A percentile compares a stretch with the other conserved stretches of the same genome.
Conservation (phyloP, 2,888 invertebrate genomes). For the Rugalucina vietnamica region DNA sequence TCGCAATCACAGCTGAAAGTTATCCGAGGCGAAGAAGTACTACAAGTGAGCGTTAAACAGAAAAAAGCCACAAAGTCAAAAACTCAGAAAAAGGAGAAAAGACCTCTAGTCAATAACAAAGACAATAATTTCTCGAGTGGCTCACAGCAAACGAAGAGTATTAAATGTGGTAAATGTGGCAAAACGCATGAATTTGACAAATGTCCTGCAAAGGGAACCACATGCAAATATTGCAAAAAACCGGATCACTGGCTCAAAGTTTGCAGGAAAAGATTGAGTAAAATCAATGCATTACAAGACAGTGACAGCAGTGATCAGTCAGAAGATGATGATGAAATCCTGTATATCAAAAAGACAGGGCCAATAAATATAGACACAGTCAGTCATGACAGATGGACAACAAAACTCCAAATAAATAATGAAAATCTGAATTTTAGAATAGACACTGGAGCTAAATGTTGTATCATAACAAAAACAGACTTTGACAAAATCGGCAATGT, state of each 20-base stretch:
- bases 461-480: slow-evolving; percentile 21
- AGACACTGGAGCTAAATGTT: slow-evolving; percentile 49
- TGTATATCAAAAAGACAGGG: not conserved
- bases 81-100: not conserved
- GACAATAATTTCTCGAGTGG: not conserved
- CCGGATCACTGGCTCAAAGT: slow-evolving; percentile 42
- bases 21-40: slow-evolving; percentile 44
- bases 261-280: slow-evolving; percentile 20
- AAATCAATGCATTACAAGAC: not conserved
- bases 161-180: slow-evolving; percentile 28
- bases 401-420: slow-evolving; percentile 10
- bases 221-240: slow-evolving; percentile 42
- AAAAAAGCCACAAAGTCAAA: slow-evolving; percentile 1
- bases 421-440: slow-evolving; percentile 24
- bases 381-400: slow-evolving; percentile 27
- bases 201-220: slow-evolving; percentile 38
- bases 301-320: not conserved
- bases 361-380: not conserved
- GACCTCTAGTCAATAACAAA: slow-evolving; percentile 7
- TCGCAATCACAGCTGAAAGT: slow-evolving; percentile 47
- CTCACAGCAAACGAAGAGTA: not conserved
- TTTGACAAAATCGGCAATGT: slow-evolving; percentile 14
- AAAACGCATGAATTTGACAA: slow-evolving; percentile 12
- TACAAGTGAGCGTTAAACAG: not conserved
- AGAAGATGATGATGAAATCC: not conserved